Evolutionary conservation across 2,888 invertebrate species (phyloP).

Genomic region (Lacanobia oleracea): DNA sequence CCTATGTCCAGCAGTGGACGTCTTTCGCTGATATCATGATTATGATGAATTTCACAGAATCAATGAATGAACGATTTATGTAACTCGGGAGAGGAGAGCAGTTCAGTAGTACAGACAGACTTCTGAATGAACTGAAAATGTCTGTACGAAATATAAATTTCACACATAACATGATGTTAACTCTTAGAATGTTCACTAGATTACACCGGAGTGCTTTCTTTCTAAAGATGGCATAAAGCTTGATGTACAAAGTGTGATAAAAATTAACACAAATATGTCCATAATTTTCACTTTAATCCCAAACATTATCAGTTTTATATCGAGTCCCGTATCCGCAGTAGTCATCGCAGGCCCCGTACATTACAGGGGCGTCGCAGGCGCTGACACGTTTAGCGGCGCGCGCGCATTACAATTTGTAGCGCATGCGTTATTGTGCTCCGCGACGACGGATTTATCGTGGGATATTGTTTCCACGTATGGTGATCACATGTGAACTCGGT

Average conservation of each 20-base stretch:
- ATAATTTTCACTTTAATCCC: neutral
- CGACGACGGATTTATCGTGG: conserved; percentile 76
- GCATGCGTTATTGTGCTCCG: conserved; percentile 60
- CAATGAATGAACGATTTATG: too few species aligned
- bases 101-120: too few species aligned
- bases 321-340: conserved; percentile 50
- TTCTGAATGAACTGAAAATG: neutral
- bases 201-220: too few species aligned
- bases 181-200: neutral
- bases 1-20: too few species aligned
- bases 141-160: too few species aligned
- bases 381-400: conserved; percentile 70
- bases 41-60: too few species aligned
- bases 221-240: neutral
- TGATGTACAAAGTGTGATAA: too few species aligned
- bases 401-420: conserved; percentile 72
- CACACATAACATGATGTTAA: too few species aligned
- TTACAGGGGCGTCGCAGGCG: conserved; percentile 57
- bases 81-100: too few species aligned
- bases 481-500: conserved; percentile 60
- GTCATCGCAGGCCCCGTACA: conserved; percentile 49
- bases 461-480: conserved; percentile 70
- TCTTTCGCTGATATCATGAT: too few species aligned
- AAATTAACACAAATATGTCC: neutral
- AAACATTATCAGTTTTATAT: conserved; percentile 19